Conservation (phyloP, 2,888 invertebrate genomes). For the Aradus depressus region DNA sequence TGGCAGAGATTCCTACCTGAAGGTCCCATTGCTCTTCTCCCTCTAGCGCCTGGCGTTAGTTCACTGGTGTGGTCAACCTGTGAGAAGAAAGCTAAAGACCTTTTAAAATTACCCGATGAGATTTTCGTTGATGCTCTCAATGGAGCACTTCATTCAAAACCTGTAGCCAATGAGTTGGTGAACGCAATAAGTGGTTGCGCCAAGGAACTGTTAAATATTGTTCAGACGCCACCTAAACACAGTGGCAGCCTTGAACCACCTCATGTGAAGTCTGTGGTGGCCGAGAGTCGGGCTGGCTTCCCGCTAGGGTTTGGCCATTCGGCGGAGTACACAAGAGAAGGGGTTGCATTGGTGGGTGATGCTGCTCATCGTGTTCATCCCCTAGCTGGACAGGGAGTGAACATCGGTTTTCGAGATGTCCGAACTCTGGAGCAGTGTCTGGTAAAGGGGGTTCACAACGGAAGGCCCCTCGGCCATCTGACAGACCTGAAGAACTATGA, state of each 20-base stretch:
- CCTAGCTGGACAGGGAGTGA: slow-evolving; percentile 94
- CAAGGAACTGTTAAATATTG: slow-evolving; percentile 5
- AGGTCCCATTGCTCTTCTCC: slow-evolving; percentile 86
- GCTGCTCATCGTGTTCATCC: slow-evolving; percentile 90
- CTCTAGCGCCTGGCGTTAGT: slow-evolving; percentile 49
- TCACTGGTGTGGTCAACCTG: slow-evolving; percentile 93
- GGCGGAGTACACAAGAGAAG: slow-evolving; percentile 65
- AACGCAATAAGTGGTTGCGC: slow-evolving; percentile 8
- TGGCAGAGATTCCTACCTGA: slow-evolving; percentile 93
- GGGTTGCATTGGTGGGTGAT: slow-evolving; percentile 45
- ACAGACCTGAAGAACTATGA: slow-evolving; percentile 70
- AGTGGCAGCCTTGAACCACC: slow-evolving; percentile 51
- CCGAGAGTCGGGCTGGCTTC: slow-evolving; percentile 69
- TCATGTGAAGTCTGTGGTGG: slow-evolving; percentile 47
- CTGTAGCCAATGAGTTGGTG: slow-evolving; percentile 6
- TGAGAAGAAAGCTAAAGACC: slow-evolving; percentile 56
- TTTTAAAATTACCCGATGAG: slow-evolving; percentile 57
- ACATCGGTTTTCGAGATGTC: slow-evolving; percentile 93
- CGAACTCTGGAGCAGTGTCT: slow-evolving; percentile 57
- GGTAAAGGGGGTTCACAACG: slow-evolving; percentile 56
- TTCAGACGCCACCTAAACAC: neutral
- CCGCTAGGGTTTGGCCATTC: slow-evolving; percentile 88
- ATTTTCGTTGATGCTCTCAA: slow-evolving; percentile 83
- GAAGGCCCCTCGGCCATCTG: slow-evolving; percentile 47
- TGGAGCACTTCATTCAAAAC: slow-evolving; percentile 44